Percentiles rank a stretch among this genome's conserved stretches.
These are phyloP conservation scores for Eleutherodactylus coqui DNA, from an alignment of 2,797 vertebrate genomes.

Conservation along the genomic window DNA sequence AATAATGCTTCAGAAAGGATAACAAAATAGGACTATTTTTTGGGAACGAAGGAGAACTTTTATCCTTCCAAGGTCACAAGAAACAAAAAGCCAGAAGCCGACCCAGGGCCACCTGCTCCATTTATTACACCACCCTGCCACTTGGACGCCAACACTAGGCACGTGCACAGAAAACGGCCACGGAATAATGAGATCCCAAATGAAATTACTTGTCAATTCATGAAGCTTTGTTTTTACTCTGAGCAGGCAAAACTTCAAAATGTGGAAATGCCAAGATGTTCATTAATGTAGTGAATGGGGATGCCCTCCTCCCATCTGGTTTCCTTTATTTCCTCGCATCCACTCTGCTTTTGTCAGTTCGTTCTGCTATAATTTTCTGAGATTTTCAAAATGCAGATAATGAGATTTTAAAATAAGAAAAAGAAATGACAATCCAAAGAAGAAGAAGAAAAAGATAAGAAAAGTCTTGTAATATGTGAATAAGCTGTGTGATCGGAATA, in stretches of 20 bases:
- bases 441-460: background rate
- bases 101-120: background rate
- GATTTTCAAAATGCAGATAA: slow-evolving; percentile 31
- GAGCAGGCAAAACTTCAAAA: slow-evolving; percentile 32
- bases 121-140: background rate
- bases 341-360: slow-evolving; percentile 21
- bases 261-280: slow-evolving; percentile 35
- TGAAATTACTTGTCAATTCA: slow-evolving; percentile 48
- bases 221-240: slow-evolving; percentile 28
- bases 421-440: slow-evolving; percentile 8
- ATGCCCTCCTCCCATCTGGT: slow-evolving; percentile 12
- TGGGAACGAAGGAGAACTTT: background rate
- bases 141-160: background rate
- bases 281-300: slow-evolving; percentile 15
- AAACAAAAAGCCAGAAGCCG: background rate
- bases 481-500: background rate
- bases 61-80: background rate
- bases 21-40: background rate
- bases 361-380: slow-evolving; percentile 23
- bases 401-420: slow-evolving; percentile 8
- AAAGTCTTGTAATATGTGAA: slow-evolving; percentile 3
- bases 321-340: slow-evolving; percentile 9
- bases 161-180: slow-evolving; percentile 11
- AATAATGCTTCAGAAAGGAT: background rate
- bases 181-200: slow-evolving; percentile 30